Base-by-base conservation (phyloP, 2,113 vertebrate species). In the Lasiurus borealis region DNA sequence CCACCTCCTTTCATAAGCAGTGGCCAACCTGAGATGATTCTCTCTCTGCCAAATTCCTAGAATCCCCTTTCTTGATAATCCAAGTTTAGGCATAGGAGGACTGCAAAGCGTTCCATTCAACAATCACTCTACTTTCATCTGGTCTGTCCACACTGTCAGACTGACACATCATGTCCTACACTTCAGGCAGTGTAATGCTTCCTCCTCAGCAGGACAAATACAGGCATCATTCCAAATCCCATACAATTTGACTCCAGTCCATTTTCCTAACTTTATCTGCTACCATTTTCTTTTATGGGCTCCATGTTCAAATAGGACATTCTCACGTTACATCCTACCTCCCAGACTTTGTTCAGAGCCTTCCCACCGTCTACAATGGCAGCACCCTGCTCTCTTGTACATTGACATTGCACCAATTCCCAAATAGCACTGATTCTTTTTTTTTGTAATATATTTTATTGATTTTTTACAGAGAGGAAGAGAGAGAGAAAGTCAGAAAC, bases 291-390 rank as follows among this genome's bases (percentile, higher is more conserved):
- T 40, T 50, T 15, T 50, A 44, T 0, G 11, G 19, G 44, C 19
- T 62, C n/a, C 59, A 0, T 8, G 34, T 82, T 62, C 50, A 29
- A 31, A 29, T 25, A 77, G 25, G 46, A 72, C 68, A 19, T 27
- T 21, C 34, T 68, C 80, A 54, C 0, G 0, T 40, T 14, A 18
- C 54, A 50, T 29, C 8, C 46, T 1, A 1, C n/a, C 36, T 36
- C 29, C 34, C 40, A 13, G 31, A 44, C 73, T 57, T 7, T 23
- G 54, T 73, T 59, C 36, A 50, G 27, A 52, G 8, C 36, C 50
- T 82, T 68, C 48, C 36, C 4, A 50, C 4, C n/a, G n/a, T 48
- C 73, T 52, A 18, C 9, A 57, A 54, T 19, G 3, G 71, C 71
- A 57, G 46, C 7, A 4, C 25, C 48, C 72, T 77, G 34, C n/a